Base-by-base conservation (phyloP, 2,888 invertebrate genomes). In the Amphipyra berbera region DNA sequence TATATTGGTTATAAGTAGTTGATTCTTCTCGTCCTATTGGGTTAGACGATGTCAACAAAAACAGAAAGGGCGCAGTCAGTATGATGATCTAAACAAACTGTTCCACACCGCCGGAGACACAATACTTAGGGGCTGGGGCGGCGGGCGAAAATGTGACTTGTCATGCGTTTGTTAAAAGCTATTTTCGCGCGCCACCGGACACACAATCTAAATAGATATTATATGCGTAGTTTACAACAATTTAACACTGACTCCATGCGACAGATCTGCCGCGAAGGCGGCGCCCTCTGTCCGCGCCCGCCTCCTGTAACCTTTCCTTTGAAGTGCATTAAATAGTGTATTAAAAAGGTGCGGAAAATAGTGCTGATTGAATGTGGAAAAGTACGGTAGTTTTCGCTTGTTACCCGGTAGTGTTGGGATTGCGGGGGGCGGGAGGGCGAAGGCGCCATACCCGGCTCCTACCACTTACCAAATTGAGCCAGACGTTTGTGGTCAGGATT, bases 401-500 rank as follows among this genome's bases (percentile, higher is more conserved):
- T 68, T 73, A 73, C 78, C 71, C 69, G 67, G 63, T 61, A 57
- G 50, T 59, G 66, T 75, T 75, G 78, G 70, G 84, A 80, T 78
- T 74, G 76, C 82, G 78, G 84, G 90, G 84, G 91, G 89, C 90
- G 90, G 89, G 87, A 79, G 87, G 86, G 88, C 88, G 87, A 84
- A 87, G 90, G 91, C 90, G 90, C 89, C 91, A 81, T 76, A 86
- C 90, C 89, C 90, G 89, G 89, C 92, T 88, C 92, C 93, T 93
- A 95, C 96, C 96, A 98, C 98, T 98, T 97, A 99, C 98, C 98
- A 99, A 96, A 96, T 98, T 98, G 93, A 99, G 97, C 99, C 99
- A 99, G 95, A 98, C 98, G 96, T 99, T 99, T 95, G 98, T 98
- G 92, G 98, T 98, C 95, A 99, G 97, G 95, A 99, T 98, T 97